phyloP scores from a whole-genome alignment of 2,113 vertebrate genomes.

The Anhinga anhinga region DNA sequence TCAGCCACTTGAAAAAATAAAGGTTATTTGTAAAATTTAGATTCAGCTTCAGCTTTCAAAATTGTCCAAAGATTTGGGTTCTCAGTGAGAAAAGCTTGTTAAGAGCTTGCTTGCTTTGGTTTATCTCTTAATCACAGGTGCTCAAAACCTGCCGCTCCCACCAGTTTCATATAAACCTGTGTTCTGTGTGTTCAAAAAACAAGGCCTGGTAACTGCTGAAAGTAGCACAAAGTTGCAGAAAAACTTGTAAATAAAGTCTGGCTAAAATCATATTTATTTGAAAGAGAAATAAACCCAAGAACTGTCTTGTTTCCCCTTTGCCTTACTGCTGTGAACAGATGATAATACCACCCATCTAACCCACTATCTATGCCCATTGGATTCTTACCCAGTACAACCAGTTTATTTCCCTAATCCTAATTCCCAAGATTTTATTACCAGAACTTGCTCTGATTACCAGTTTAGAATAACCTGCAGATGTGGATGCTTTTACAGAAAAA shows the following conservation, averaged over 20 bases:
- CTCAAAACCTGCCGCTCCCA: neutral
- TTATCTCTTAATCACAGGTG: neutral
- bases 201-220: neutral
- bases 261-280: neutral
- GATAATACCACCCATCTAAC: neutral
- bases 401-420: neutral
- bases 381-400: neutral
- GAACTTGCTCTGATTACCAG: neutral
- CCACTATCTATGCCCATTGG: rapidly evolving
- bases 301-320: neutral
- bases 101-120: neutral
- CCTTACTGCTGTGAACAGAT: neutral
- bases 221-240: neutral
- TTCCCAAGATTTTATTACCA: neutral
- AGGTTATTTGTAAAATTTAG: constrained; percentile 6
- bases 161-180: neutral
- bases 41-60: neutral
- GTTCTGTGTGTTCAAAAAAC: neutral
- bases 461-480: neutral
- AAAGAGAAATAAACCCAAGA: neutral
- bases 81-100: neutral
- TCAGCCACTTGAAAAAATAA: neutral
- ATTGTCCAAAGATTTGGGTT: neutral
- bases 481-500: neutral
- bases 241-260: neutral